Evolutionary conservation across 2,797 vertebrate genomes (phyloP), one percentile per base, ranked within the genome.

Genomic region (Neostethus bicornis): DNA sequence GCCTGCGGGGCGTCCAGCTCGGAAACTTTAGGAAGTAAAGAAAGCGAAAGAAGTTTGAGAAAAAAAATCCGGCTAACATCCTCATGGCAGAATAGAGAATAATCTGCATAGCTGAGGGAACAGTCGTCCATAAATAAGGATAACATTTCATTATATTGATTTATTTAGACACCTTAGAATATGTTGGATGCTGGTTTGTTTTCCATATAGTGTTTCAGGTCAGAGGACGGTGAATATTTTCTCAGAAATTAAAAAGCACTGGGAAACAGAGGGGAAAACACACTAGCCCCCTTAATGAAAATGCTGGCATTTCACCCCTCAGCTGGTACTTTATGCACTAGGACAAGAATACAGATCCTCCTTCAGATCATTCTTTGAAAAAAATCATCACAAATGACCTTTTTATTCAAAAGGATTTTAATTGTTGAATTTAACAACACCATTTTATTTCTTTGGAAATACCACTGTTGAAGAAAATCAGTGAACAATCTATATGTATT

Each of bases 1-100:
- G 93, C 51, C 90, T 92, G 76, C 93, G 94, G 70, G 96, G 95
- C 0, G 88, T 99, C 47, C 97, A 99, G 14, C 90, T 99, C 0
- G 96, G 94, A 12, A 99, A 99, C 86, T 95, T 94, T 79, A 88
- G 93, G 76, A 97, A 89, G 72, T 51, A 73, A 60, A 20, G n/a
- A 10, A 56, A 52, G 20, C 25, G 20, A 14, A 25, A 4, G 45
- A 65, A 19, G 26, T 46, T 28, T 46, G 42, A 51, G 25, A 74
- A 24, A 38, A 16, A 16, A 12, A 69, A n/a, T n/a, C 45, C 35
- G 45, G 48, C 37, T 20, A 41, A 39, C 12, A 13, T 62, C 37
- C 43, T 52, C 0, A 2, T 42, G 51, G 35, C 11, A 52, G 21
- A 23, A 51, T 73, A 49, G 42, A 44, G 63, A 43, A 58, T 46